Evolutionary conservation across 2,113 vertebrate species (phyloP).

Genomic region (Oceanites oceanicus): DNA sequence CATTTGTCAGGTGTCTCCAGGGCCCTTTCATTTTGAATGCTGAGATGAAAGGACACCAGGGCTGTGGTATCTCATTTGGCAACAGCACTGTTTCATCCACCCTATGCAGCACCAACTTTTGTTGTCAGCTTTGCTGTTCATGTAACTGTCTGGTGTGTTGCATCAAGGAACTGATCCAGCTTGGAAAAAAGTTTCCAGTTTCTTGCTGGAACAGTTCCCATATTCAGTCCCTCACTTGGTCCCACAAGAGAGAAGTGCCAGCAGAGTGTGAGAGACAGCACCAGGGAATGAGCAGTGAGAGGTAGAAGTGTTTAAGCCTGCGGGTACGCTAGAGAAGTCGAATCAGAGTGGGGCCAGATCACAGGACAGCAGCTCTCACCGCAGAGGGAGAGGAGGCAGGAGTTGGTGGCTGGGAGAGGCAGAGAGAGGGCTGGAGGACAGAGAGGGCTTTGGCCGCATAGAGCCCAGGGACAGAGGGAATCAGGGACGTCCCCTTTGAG

Average conservation of each 20-base stretch:
- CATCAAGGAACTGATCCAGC: not conserved
- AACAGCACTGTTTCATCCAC: not conserved
- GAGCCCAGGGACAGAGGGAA: not conserved
- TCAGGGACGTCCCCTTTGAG: not conserved
- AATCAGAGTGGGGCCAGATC: too few relatives aligned
- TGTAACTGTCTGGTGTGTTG: not conserved
- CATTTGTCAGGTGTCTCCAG: not conserved
- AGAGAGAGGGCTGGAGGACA: too few relatives aligned
- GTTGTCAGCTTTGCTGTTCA: not conserved
- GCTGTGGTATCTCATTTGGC: not conserved
- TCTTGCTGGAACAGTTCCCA: not conserved
- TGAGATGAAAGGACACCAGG: not conserved
- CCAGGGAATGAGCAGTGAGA: not conserved
- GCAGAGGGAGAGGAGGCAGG: not conserved
- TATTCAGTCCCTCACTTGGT: not conserved
- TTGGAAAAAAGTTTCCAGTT: not conserved
- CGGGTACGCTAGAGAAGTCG: fast-evolving
- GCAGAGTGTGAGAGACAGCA: not conserved
- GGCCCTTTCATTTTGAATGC: not conserved
- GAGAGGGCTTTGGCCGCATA: not conserved
- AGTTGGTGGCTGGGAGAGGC: not conserved
- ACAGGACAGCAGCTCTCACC: not conserved
- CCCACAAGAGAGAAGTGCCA: not conserved
- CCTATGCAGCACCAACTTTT: not conserved
- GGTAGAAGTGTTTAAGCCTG: not conserved